These are phyloP conservation scores for Lysandra coridon DNA, from an alignment of 2,888 invertebrate species.

Conservation along the genomic window DNA sequence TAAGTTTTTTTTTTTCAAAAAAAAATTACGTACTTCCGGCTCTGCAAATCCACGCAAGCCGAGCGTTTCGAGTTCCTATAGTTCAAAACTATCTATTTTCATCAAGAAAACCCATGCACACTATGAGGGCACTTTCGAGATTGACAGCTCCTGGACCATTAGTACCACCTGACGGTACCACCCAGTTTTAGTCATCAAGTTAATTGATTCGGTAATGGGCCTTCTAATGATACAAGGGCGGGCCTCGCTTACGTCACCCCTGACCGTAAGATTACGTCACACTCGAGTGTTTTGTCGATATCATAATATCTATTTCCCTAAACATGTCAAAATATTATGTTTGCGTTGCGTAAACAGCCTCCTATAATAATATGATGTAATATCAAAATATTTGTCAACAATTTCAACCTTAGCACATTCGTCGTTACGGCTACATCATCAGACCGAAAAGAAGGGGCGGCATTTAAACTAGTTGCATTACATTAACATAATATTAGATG, in stretches of 20 bases:
- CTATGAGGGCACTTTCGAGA: too few species aligned
- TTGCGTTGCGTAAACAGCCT: neutral
- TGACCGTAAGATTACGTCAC: neutral
- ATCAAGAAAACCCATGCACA: too few species aligned
- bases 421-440: neutral
- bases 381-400: neutral
- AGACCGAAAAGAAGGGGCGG: neutral
- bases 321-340: neutral
- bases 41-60: too few species aligned
- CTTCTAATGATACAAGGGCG: neutral
- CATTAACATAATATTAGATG: neutral
- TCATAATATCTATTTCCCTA: neutral
- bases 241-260: neutral
- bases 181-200: neutral
- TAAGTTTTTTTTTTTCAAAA: too few species aligned
- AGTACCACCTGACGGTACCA: too few species aligned
- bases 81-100: too few species aligned
- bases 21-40: too few species aligned
- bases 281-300: neutral
- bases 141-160: too few species aligned
- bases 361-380: neutral
- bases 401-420: neutral
- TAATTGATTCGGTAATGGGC: neutral
- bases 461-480: neutral
- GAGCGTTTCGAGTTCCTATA: too few species aligned